Evolutionary conservation across 2,888 invertebrate genomes (phyloP).

Genomic region (Isotomurus palustris): DNA sequence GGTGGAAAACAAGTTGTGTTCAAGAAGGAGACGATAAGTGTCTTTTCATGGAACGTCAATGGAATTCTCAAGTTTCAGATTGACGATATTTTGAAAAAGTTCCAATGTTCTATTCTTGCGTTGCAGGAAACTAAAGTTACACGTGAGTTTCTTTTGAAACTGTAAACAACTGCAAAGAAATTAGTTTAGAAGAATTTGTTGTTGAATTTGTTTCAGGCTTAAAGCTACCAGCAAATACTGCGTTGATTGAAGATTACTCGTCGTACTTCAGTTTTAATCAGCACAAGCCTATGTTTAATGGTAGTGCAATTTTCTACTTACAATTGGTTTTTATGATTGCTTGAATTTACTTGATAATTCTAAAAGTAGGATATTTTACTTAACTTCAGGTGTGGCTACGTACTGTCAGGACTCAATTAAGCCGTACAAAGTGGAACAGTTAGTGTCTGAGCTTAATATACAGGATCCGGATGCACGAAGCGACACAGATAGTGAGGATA

Average conservation of each 20-base stretch:
- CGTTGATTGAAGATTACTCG: slow-evolving; percentile 23
- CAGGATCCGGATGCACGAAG: slow-evolving; percentile 15
- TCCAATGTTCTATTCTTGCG: slow-evolving; percentile 23
- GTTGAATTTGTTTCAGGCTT: slow-evolving; percentile 1
- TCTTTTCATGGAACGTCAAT: slow-evolving; percentile 41
- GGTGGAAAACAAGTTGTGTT: too few relatives aligned
- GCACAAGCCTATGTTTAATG: slow-evolving; percentile 29
- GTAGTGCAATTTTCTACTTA: slow-evolving; percentile 4
- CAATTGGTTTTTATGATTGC: neutral
- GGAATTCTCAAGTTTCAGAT: slow-evolving; percentile 35
- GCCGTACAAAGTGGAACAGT: slow-evolving; percentile 31
- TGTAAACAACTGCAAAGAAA: too few relatives aligned
- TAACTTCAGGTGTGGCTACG: slow-evolving; percentile 29
- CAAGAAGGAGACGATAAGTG: too few relatives aligned
- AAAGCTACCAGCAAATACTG: slow-evolving; percentile 1
- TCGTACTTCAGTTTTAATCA: slow-evolving; percentile 36
- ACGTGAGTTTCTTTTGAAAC: too few relatives aligned
- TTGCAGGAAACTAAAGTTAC: slow-evolving; percentile 40
- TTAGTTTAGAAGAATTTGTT: too few relatives aligned
- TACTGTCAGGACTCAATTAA: slow-evolving; percentile 22
- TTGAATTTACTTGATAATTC: neutral
- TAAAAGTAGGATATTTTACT: neutral
- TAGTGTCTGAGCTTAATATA: slow-evolving; percentile 9
- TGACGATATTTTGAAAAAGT: slow-evolving; percentile 15
- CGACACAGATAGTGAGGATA: slow-evolving; percentile 9